Evolutionary conservation across 1,140 invertebrate genomes (phyloP).

Genomic region (Nymphalis io): DNA sequence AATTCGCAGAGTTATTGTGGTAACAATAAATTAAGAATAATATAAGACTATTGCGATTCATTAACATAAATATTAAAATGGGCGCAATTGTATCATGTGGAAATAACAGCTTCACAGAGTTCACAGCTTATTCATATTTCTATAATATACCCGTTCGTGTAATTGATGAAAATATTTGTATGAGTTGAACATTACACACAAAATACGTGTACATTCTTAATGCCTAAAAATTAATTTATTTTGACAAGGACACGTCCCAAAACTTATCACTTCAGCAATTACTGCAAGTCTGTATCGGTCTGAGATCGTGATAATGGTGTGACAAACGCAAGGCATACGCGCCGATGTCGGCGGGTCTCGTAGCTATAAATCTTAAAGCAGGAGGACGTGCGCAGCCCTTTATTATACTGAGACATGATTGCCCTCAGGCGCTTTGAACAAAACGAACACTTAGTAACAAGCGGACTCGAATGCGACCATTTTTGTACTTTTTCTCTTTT

Average conservation of each 20-base stretch:
- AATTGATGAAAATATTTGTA: not conserved
- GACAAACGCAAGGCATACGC: slow-evolving; percentile 62
- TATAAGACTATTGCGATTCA: slow-evolving; percentile 12
- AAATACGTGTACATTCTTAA: not conserved
- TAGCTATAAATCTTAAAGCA: slow-evolving; percentile 69
- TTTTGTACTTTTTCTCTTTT: slow-evolving; percentile 51
- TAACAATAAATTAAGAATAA: not conserved
- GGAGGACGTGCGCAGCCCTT: slow-evolving; percentile 69
- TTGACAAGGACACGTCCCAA: not conserved
- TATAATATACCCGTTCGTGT: no score
- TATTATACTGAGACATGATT: slow-evolving; percentile 76
- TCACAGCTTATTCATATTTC: not conserved
- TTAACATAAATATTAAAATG: slow-evolving; percentile 63
- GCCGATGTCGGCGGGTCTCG: slow-evolving; percentile 55
- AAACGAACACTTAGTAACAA: slow-evolving; percentile 68
- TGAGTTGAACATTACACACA: no score
- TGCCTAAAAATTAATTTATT: not conserved
- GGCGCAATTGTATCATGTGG: slow-evolving; percentile 51
- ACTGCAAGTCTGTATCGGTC: slow-evolving; percentile 44
- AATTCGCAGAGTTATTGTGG: not conserved
- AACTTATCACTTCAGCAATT: slow-evolving; percentile 45
- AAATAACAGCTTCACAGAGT: slow-evolving; percentile 42
- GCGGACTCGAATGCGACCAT: slow-evolving; percentile 39
- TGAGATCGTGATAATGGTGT: slow-evolving; percentile 62
- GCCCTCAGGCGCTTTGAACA: slow-evolving; percentile 65